These are phyloP conservation scores for Stichodactyla helianthus DNA, from an alignment of 64 coral and sea anemone genomes.

Conservation along the genomic window DNA sequence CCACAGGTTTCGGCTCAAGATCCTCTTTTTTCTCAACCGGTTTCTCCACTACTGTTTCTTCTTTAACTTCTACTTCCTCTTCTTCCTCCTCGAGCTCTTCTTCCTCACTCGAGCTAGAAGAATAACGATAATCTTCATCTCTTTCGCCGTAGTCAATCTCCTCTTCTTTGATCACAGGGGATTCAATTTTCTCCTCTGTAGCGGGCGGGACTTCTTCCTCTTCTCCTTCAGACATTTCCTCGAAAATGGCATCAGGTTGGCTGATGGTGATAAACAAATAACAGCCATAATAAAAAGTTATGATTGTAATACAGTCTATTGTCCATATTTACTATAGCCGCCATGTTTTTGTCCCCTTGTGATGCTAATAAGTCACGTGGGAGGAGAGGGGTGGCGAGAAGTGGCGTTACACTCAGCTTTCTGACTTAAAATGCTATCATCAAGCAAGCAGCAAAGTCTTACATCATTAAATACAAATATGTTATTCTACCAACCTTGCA, in stretches of 20 bases:
- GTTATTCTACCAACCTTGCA: not conserved
- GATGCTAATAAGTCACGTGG: too few relatives aligned
- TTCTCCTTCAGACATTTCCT: slow-evolving; percentile 24
- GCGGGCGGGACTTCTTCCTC: not conserved
- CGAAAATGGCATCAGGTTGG: slow-evolving; percentile 11
- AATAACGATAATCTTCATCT: not conserved
- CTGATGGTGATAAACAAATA: not conserved
- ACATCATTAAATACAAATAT: not conserved
- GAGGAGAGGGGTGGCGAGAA: too few relatives aligned
- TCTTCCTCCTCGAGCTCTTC: not conserved
- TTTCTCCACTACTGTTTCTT: not conserved
- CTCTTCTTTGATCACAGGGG: not conserved
- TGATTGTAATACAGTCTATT: not conserved
- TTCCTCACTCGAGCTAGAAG: not conserved
- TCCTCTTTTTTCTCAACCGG: not conserved
- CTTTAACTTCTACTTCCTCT: not conserved
- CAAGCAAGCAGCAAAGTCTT: not conserved
- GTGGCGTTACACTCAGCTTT: not conserved
- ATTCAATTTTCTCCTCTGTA: not conserved
- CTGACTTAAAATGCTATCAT: not conserved
- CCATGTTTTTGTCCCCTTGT: too few relatives aligned
- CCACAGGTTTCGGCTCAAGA: not conserved
- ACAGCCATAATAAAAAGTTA: not conserved
- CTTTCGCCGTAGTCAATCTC: not conserved
- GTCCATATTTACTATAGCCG: not conserved